Base-by-base conservation (phyloP, 1,140 invertebrate genomes). In the Pemphigus obesinymphae region DNA sequence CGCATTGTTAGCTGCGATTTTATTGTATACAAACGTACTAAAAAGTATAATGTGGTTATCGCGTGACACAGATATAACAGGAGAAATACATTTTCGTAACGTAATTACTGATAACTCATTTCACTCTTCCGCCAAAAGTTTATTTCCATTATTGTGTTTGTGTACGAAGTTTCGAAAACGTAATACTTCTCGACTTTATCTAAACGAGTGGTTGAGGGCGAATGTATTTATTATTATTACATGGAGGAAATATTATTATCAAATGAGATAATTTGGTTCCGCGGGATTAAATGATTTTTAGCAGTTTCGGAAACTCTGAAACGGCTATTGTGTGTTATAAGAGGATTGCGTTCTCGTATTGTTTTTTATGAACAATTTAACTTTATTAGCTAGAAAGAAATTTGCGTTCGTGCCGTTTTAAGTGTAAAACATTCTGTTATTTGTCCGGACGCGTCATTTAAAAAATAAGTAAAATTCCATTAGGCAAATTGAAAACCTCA, bases 81-180 rank as follows among this genome's bases (percentile, higher is more conserved):
- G 29, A 50, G 72, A n/a, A n/a, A 55, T 75, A 75, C 50, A 23
- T 53, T n/a, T 75, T 53, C 29, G 72, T 53, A 53, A 53, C 50
- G 31, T 78, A 58, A 78, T 78, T 78, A 55, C 34, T 55, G 50
- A 78, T 78, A 78, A 78, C 75, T 78, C 48, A 78, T 78, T 78
- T 78, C 50, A 55, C 48, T 53, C 48, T 75, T 75, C 48, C 72
- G 20, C 48, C 53, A 20, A 55, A 78, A 78, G 50, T 53, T 78
- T 78, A 78, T 78, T 78, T 78, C 34, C 34, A 78, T 78, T 58
- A 78, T 78, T 78, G 53, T 78, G 53, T 78, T 78, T 58, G 53
- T 58, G 53, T 58, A 37, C 13, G 34, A 26, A 78, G 48, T 78
- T 78, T 40, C 37, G 29, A 58, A 78, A 40, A 55, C n/a, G 50